Evolutionary conservation across 2,113 vertebrate genomes (phyloP), one percentile per base, ranked within the genome.

Genomic region (Mirounga angustirostris): DNA sequence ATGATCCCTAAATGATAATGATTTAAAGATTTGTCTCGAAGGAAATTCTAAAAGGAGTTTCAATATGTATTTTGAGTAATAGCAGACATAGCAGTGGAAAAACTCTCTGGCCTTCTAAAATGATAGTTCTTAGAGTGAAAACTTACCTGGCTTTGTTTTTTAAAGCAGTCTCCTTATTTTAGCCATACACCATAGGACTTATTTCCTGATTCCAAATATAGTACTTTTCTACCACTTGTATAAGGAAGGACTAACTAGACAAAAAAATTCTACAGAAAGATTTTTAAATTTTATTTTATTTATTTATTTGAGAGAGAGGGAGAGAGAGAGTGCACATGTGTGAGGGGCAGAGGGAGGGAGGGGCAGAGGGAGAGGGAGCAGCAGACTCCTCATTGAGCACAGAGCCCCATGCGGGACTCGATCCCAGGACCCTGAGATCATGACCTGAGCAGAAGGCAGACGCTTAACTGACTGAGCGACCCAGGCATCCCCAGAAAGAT

Each of bases 1-100:
- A 36, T 71, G 10, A 50, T 50, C 24, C 43, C 50, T 82, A n/a
- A 76, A 36, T 30, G 36, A 69, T 67, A 94, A 88, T 13, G 7
- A 69, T 73, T 85, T 74, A 65, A 61, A 94, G 80, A 76, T 73
- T 7, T 87, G 7, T 81, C 22, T 87, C 40, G 26, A 93, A 79
- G 63, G 65, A 89, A 89, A 91, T 91, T 91, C 56, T 83, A 91
- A 88, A 96, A 89, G 65, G 54, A 89, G 8, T 69, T 95, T 43
- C 52, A 50, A 91, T 93, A 84, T 26, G 52, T 16, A 87, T 46
- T 46, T 13, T 83, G 85, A 96, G 4, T 59, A 93, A 65, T 2
- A 90, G 43, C 4, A 46, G 30, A 71, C 24, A 43, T 30, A 28
- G 1, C 63, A 54, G 26, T 28, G n/a, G 28, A 85, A 87, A 83